Base-by-base conservation (phyloP, 1,140 invertebrate species). In the Drosophila teissieri region DNA sequence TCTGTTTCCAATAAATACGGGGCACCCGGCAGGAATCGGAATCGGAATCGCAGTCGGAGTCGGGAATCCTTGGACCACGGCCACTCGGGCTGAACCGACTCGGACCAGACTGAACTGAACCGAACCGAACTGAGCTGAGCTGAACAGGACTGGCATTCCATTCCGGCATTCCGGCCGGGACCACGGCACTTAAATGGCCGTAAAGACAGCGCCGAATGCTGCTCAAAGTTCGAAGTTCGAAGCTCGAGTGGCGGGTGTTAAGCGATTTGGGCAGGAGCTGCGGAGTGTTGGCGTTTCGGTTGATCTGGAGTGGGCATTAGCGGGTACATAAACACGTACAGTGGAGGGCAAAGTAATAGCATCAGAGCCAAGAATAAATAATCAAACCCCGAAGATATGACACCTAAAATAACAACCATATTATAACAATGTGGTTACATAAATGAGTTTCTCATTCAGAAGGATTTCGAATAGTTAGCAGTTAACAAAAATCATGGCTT, bases 1-100 rank as follows among this genome's bases (percentile, higher is more conserved):
- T 89, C 80, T 84, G 58, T 78, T 89, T 89, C 70, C 80, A 88
- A 88, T 88, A 88, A 88, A 88, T 88, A 84, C 67, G 44, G n/a
- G 57, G 53, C 44, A 69, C 24, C 61, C 44, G 42, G 36, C 15
- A 31, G 34, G 48, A 68, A 69, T 69, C 60, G 22, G 42, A 44
- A 44, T 19, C 17, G 45, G 39, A 68, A 67, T 69, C 60, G 22
- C 17, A 44, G 19, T 11, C 17, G 22, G 22, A 48, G 12, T 48
- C 22, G 22, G 42, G 39, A 40, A 34, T 42, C 24, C 67, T 56
- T 36, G 17, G 64, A 69, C 51, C 67, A 57, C 49, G 51, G 24
- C 15, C 31, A 46, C 36, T 27, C 46, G 39, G 45, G 36, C 44
- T 51, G 24, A 62, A 36, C 45, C 17, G 37, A 45, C 36, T 34